phyloP scores from a whole-genome alignment of 2,888 invertebrate genomes.

The Sepiola atlantica region DNA sequence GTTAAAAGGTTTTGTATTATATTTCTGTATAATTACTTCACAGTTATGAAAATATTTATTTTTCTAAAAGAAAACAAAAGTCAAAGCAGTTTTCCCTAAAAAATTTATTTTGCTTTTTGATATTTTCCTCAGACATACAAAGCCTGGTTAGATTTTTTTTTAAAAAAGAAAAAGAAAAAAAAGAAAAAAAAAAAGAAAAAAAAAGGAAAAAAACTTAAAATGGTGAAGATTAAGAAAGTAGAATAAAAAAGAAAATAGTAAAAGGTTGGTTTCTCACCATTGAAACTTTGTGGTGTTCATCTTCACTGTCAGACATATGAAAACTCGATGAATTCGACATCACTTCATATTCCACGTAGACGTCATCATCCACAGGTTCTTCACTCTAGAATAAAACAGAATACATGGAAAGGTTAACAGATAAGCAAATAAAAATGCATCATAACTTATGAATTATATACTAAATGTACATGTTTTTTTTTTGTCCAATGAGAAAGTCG shows the following conservation, averaged over 20 bases:
- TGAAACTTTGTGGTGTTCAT: slow-evolving; percentile 23
- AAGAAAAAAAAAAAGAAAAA: too few species aligned
- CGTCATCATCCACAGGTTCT: slow-evolving; percentile 33
- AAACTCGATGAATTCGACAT: slow-evolving; percentile 49
- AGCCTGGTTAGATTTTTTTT: too few species aligned
- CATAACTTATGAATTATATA: neutral
- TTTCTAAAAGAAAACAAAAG: too few species aligned
- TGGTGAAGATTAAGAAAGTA: too few species aligned
- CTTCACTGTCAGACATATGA: slow-evolving; percentile 51
- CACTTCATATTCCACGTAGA: slow-evolving; percentile 54
- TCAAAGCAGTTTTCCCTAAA: too few species aligned
- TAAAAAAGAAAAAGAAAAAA: too few species aligned
- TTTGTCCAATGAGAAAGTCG: neutral
- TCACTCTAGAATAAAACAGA: neutral
- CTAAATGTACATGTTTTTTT: neutral
- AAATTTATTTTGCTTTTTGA: too few species aligned
- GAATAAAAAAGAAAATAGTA: neutral
- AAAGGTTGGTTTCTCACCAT: neutral
- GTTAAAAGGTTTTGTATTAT: too few species aligned
- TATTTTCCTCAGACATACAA: too few species aligned
- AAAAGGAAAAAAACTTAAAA: neutral
- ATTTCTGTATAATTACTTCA: too few species aligned
- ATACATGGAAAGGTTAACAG: neutral
- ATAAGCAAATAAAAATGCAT: neutral
- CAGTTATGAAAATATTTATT: too few species aligned